Percentiles rank a stretch among this genome's conserved stretches.
Evolutionary conservation across 2,113 vertebrate species (phyloP).

Genomic region (Rhagologus leucostigma): DNA sequence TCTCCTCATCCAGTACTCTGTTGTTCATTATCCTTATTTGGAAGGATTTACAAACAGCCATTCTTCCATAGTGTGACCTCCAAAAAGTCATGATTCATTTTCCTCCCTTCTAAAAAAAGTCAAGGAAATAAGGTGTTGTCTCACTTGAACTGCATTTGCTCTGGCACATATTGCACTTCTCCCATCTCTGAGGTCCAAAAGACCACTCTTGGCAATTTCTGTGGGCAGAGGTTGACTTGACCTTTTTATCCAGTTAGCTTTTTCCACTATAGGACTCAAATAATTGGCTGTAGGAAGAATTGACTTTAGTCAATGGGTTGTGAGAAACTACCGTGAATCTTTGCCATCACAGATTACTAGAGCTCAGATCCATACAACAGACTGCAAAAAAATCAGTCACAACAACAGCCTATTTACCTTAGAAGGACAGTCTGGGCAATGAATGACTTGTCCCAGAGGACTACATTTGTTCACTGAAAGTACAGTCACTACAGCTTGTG

Average conservation of each 20-base stretch:
- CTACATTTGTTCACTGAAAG: not conserved
- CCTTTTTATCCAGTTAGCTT: not conserved
- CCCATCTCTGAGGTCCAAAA: not conserved
- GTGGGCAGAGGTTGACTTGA: not conserved
- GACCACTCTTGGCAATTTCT: not conserved
- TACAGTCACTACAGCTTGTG: slow-evolving; percentile 42
- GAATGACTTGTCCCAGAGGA: not conserved
- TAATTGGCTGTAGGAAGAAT: not conserved
- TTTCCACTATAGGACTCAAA: not conserved
- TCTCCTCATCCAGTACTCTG: not conserved
- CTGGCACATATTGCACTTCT: not conserved
- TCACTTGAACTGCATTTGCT: not conserved
- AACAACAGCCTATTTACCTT: not conserved
- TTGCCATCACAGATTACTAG: not conserved
- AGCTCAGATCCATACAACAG: not conserved
- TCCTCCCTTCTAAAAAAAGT: not conserved
- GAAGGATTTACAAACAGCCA: not conserved
- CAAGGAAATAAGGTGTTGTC: not conserved
- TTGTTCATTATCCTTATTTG: not conserved
- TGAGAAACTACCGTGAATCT: not conserved
- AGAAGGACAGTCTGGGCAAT: not conserved
- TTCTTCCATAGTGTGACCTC: not conserved
- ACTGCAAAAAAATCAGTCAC: not conserved
- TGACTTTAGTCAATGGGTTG: not conserved
- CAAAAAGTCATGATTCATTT: not conserved